Base-by-base conservation (phyloP, 2,888 invertebrate genomes). In the Petrolisthes cinctipes region DNA sequence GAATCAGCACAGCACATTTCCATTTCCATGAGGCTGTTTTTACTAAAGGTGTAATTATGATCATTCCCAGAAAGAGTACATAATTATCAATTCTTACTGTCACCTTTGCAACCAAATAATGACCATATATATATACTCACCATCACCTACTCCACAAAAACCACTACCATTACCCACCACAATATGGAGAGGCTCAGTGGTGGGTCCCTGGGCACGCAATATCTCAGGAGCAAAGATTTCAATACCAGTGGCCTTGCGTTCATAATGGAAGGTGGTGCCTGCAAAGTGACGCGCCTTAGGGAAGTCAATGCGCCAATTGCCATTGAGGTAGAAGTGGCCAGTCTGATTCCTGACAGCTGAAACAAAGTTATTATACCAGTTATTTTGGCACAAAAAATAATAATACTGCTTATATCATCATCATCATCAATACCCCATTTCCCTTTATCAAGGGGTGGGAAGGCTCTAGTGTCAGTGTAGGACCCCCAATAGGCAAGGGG, bases 301-400 rank as follows among this genome's bases (percentile, higher is more conserved):
- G 92, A 97, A 97, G 93, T 98, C 97, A 92, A 99, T 97, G 92
- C 96, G 95, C 96, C 97, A 98, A 92, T 98, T 96, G 0, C 99
- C 99, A 93, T 99, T 99, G 83, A 99, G 94, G 92, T 97, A 97
- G 93, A 96, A 99, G 91, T 96, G 94, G 4, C 96, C 96, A 80
- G 95, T 94, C 86, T 95, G 94, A 93, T 97, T 97, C 91, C 97
- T 95, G 82, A 98, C 94, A 5, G 98, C 98, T 96, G 92, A n/a
- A 92, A 93, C 90, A 61, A 88, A 76, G 68, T 20, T 7, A 71
- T 37, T 37, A 37, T 37, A 68, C 68, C 68, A n/a, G 2, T 17
- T 68, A 17, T 68, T 68, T n/a, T n/a, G n/a, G 68, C 93, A 37
- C 37, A 37, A 37, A 37, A 37, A 37, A 37, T 0, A 37, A 37